Evolutionary conservation across 1,140 invertebrate genomes (phyloP).

Genomic region (Hermetia illucens): DNA sequence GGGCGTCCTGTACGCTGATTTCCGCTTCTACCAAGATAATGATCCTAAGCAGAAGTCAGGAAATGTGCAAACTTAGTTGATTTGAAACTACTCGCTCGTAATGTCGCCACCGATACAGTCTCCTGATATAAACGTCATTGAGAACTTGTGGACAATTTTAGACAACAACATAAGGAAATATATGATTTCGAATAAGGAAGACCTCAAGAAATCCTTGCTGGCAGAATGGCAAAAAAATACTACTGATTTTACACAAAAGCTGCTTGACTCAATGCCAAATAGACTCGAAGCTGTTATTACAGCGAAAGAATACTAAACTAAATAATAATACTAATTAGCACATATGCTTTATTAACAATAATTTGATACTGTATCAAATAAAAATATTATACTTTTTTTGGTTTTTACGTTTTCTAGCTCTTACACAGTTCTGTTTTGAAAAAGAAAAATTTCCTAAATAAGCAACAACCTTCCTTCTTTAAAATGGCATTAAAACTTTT

Average conservation of each 20-base stretch:
- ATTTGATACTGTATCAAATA: too few species aligned
- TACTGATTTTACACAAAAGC: not conserved
- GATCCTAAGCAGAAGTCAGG: conserved; percentile 1
- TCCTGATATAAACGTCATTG: conserved; percentile 3
- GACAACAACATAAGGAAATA: conserved; percentile 1
- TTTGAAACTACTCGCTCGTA: conserved; percentile 2
- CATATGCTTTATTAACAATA: too few species aligned
- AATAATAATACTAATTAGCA: too few species aligned
- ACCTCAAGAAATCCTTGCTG: not conserved
- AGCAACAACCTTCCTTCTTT: too few species aligned
- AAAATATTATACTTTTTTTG: too few species aligned
- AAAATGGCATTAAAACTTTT: too few species aligned
- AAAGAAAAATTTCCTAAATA: too few species aligned
- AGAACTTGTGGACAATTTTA: conserved; percentile 3
- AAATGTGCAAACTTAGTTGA: conserved; percentile 1
- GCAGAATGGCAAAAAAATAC: not conserved
- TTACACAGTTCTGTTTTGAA: too few species aligned
- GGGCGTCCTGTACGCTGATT: too few species aligned
- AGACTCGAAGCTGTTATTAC: too few species aligned
- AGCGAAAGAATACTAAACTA: too few species aligned
- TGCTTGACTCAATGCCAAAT: conserved; percentile 2
- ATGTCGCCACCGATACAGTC: conserved; percentile 3
- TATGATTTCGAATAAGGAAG: conserved; percentile 1
- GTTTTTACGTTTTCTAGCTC: too few species aligned
- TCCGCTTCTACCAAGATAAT: conserved; percentile 5